Evolutionary conservation across 2,113 vertebrate genomes (phyloP).

Genomic region (Chaetops frenatus): DNA sequence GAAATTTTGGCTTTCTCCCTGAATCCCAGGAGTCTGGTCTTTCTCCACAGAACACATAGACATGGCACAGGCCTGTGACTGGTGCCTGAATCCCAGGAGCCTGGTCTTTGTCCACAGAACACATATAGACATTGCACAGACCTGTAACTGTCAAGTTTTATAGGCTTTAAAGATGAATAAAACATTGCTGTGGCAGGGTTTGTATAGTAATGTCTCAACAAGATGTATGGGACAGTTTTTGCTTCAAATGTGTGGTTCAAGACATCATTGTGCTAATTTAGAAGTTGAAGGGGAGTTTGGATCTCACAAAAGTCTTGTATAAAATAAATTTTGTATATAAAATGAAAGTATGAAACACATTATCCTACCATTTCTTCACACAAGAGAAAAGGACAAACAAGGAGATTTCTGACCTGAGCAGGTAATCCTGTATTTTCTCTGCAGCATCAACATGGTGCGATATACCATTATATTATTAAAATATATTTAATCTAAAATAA

Average conservation of each 20-base stretch:
- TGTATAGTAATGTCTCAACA: not conserved
- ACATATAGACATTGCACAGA: not conserved
- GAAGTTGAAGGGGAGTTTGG: not conserved
- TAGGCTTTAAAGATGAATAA: not conserved
- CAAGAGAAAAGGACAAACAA: not conserved
- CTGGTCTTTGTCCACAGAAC: not conserved
- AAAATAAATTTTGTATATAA: not conserved
- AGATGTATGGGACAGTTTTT: not conserved
- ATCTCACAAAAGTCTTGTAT: not conserved
- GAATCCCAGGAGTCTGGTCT: not conserved
- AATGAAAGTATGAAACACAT: not conserved
- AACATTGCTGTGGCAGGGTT: not conserved
- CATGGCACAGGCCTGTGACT: not conserved
- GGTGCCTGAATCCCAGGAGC: not conserved
- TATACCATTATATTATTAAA: not conserved
- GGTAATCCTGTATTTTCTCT: not conserved
- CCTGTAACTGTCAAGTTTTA: not conserved
- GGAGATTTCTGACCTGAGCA: not conserved
- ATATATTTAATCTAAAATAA: not conserved
- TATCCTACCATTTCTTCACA: not conserved
- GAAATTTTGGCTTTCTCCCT: not conserved
- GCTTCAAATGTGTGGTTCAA: not conserved
- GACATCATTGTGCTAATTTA: not conserved
- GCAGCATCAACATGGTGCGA: not conserved
- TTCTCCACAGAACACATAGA: not conserved